Evolutionary conservation across 2,888 invertebrate species (phyloP).

Genomic region (Meandrusa payeni): DNA sequence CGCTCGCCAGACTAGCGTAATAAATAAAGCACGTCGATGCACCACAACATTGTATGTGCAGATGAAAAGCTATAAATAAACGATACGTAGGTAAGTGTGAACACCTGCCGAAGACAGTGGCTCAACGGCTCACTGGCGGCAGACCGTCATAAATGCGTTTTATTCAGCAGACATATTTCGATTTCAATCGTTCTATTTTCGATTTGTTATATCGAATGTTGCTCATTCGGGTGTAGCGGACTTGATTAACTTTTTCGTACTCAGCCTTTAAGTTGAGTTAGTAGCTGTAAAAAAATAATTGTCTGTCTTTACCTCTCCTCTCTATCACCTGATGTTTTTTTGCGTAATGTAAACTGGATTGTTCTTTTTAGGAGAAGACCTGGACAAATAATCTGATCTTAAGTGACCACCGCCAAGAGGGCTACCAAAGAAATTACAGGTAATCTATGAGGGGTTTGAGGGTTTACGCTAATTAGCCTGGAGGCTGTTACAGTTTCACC

Average conservation of each 20-base stretch:
- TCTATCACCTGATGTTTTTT: too few relatives aligned
- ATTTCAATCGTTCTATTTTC: constrained; percentile 13
- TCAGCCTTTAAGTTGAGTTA: constrained; percentile 21
- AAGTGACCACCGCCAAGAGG: too few relatives aligned
- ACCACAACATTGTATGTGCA: constrained; percentile 40
- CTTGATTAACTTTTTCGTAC: constrained; percentile 11
- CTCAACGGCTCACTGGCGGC: constrained; percentile 15
- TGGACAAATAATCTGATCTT: too few relatives aligned
- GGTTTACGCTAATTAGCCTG: too few relatives aligned
- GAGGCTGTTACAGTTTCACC: too few relatives aligned
- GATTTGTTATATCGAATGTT: constrained; percentile 6
- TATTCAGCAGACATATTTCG: constrained; percentile 13
- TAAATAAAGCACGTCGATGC: constrained; percentile 33
- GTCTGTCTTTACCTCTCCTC: too few relatives aligned
- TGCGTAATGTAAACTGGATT: too few relatives aligned
- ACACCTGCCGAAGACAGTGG: constrained; percentile 35
- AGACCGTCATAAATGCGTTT: constrained; percentile 21
- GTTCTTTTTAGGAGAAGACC: too few relatives aligned
- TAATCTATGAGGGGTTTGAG: too few relatives aligned
- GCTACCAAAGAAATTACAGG: too few relatives aligned
- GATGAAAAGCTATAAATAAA: constrained; percentile 38
- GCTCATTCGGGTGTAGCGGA: constrained; percentile 9
- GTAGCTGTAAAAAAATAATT: too few relatives aligned
- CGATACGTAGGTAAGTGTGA: constrained; percentile 28
- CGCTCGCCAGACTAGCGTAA: constrained; percentile 31